These are phyloP conservation scores for Callopanchax toddi DNA, from an alignment of 2,113 vertebrate genomes.

Conservation along the genomic window DNA sequence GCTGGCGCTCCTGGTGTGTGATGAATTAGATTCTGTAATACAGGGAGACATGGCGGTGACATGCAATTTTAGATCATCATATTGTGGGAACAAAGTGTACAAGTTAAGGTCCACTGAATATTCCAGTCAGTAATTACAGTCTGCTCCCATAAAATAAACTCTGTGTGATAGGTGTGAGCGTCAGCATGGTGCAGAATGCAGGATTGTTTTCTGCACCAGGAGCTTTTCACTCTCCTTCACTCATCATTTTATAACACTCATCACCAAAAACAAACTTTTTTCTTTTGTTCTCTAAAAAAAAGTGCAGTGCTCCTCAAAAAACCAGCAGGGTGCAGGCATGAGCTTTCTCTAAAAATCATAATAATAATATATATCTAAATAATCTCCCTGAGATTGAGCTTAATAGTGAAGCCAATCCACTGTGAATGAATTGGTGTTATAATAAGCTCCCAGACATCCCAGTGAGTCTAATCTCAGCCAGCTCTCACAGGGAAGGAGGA, in stretches of 20 bases:
- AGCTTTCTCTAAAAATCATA: constrained; percentile 81
- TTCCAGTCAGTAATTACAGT: constrained; percentile 61
- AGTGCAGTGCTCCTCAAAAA: constrained; percentile 54
- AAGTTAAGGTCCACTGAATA: constrained; percentile 61
- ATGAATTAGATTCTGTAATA: constrained; percentile 81
- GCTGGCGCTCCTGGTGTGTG: constrained; percentile 67
- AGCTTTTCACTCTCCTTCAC: background rate
- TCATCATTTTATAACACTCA: constrained; percentile 12
- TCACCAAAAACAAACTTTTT: background rate
- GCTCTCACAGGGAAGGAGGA: constrained; percentile 4
- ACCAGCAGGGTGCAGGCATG: constrained; percentile 95
- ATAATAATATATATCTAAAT: constrained; percentile 42
- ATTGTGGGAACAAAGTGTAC: constrained; percentile 78
- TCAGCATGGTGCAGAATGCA: constrained; percentile 17
- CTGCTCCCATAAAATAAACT: constrained; percentile 49
- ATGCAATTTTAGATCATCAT: constrained; percentile 70
- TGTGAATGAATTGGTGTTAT: constrained; percentile 3
- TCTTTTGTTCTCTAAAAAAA: background rate
- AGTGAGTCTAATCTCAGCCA: background rate
- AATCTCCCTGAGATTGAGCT: constrained; percentile 39
- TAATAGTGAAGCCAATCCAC: constrained; percentile 41
- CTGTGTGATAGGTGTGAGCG: constrained; percentile 28
- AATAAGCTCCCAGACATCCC: constrained; percentile 3
- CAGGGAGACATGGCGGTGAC: constrained; percentile 76
- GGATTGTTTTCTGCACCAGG: constrained; percentile 26